Conservation (phyloP, 2,113 vertebrate genomes). For the Ciconia stormi region DNA sequence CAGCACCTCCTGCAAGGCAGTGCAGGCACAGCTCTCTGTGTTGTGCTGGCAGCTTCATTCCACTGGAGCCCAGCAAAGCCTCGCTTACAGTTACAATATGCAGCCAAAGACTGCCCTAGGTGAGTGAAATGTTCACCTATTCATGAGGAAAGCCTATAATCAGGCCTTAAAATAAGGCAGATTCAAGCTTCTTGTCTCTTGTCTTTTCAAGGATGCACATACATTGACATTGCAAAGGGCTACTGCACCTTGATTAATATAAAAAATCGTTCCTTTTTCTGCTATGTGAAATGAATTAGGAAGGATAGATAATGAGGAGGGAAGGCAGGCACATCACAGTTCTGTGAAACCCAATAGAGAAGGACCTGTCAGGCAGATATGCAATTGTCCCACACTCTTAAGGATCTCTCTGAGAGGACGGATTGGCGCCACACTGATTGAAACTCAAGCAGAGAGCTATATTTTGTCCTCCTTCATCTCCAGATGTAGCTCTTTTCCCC, state of each 20-base stretch:
- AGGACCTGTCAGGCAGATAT: background rate
- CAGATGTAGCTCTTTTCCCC: background rate
- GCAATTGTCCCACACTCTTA: background rate
- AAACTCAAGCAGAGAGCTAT: background rate
- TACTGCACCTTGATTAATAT: background rate
- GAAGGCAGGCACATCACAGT: background rate
- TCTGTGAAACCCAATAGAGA: background rate
- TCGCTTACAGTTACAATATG: background rate
- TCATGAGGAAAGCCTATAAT: background rate
- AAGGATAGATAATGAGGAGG: background rate
- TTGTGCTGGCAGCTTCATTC: background rate
- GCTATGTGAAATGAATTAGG: background rate
- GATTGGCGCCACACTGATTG: background rate
- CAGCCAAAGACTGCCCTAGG: background rate
- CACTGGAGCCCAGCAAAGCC: background rate
- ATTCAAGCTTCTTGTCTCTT: background rate
- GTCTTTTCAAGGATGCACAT: background rate
- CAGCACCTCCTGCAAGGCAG: background rate
- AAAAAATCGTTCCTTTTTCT: background rate
- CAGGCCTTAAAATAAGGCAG: background rate
- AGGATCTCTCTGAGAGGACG: background rate
- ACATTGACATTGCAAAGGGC: background rate
- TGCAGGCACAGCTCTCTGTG: fast-evolving
- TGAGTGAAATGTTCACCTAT: background rate
- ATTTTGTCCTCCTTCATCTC: background rate